phyloP scores from a whole-genome alignment of 2,888 invertebrate genomes.

The Leptopilina drosophilae region DNA sequence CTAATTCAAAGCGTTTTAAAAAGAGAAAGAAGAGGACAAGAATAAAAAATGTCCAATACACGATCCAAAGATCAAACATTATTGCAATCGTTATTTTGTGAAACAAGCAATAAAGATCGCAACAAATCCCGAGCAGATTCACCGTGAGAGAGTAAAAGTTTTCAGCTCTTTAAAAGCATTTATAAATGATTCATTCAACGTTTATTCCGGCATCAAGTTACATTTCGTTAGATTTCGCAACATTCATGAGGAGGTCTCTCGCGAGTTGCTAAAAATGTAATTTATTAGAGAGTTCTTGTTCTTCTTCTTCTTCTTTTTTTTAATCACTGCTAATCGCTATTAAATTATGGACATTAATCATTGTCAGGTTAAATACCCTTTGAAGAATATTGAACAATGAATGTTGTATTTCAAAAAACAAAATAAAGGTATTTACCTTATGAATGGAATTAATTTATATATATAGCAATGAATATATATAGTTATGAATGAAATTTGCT shows the following conservation, averaged over 20 bases:
- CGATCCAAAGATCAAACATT: slow-evolving; percentile 22
- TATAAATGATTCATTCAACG: slow-evolving; percentile 24
- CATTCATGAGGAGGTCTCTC: slow-evolving; percentile 10
- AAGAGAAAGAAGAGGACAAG: neutral
- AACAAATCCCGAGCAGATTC: slow-evolving; percentile 38
- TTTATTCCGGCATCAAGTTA: slow-evolving; percentile 25
- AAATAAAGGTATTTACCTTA: neutral
- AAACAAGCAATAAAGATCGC: slow-evolving; percentile 10
- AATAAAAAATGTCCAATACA: neutral
- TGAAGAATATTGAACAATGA: neutral
- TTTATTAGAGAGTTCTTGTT: neutral
- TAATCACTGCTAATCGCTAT: neutral
- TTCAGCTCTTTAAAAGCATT: neutral
- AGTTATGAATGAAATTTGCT: neutral
- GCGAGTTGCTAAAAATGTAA: neutral
- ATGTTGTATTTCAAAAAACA: neutral
- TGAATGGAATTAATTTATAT: neutral
- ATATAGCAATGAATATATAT: too few relatives aligned
- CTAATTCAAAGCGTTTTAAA: neutral
- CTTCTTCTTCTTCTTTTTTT: neutral
- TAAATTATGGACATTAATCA: slow-evolving; percentile 18
- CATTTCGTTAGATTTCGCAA: slow-evolving; percentile 36
- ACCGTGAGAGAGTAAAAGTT: slow-evolving; percentile 41
- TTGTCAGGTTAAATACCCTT: neutral
- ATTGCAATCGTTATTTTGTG: slow-evolving; percentile 33